A percentile compares a stretch with the other conserved stretches of the same genome.
These are phyloP conservation scores for Lucinisca nassula DNA, from an alignment of 2,888 invertebrate species.

Conservation along the genomic window DNA sequence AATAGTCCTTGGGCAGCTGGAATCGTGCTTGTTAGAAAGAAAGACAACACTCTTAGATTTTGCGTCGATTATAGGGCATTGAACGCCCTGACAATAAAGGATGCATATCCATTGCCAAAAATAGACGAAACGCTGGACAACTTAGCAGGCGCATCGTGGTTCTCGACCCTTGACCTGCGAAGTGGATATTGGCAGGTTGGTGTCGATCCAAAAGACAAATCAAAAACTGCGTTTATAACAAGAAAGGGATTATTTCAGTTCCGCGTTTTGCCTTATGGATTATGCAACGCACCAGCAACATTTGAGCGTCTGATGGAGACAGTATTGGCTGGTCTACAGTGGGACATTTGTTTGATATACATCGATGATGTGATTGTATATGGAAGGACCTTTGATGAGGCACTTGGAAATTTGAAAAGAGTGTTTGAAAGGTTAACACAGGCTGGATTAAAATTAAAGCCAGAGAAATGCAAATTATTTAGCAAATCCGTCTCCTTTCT, in stretches of 20 bases:
- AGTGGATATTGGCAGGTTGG: slow-evolving; percentile 50
- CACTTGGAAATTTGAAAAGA: slow-evolving; percentile 37
- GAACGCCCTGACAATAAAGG: no score
- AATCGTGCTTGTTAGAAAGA: no score
- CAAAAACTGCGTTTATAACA: slow-evolving; percentile 48
- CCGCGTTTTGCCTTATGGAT: slow-evolving; percentile 41
- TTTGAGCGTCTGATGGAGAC: slow-evolving; percentile 36
- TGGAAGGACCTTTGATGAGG: slow-evolving; percentile 47
- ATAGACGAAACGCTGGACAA: no score
- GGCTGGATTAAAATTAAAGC: slow-evolving; percentile 55
- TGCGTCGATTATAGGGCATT: no score
- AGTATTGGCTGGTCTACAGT: slow-evolving; percentile 45
- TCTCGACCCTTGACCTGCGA: slow-evolving; percentile 42
- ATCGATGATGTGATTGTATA: slow-evolving; percentile 68
- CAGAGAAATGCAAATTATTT: slow-evolving; percentile 59
- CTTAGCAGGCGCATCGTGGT: slow-evolving; percentile 31
- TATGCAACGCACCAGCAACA: no score
- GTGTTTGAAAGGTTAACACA: slow-evolving; percentile 52
- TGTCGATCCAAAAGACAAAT: slow-evolving; percentile 33
- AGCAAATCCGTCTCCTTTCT: slow-evolving; percentile 37
- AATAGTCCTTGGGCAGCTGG: no score
- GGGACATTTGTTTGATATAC: slow-evolving; percentile 66
- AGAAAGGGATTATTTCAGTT: slow-evolving; percentile 45
- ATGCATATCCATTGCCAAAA: no score
- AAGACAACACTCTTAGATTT: no score